Evolutionary conservation across 2,113 vertebrate species (phyloP).

Genomic region (Globicephala melas): DNA sequence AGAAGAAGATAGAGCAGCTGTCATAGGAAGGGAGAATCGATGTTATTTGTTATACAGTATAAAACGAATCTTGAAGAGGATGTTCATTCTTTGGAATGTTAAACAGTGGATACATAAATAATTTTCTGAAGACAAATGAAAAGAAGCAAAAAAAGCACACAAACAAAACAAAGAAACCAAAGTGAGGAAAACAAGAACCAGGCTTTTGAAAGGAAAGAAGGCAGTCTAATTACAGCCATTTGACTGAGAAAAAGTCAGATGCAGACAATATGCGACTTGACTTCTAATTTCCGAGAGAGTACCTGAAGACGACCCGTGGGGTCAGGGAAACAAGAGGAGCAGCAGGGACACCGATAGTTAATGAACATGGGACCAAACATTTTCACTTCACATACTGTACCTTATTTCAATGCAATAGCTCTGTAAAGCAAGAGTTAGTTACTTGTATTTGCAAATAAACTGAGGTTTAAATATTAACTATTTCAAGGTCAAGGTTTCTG

Average conservation of each 20-base stretch:
- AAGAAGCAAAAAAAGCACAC: background rate
- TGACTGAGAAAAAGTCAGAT: background rate
- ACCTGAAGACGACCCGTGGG: background rate
- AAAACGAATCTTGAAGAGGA: background rate
- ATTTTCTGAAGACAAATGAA: slow-evolving; percentile 45
- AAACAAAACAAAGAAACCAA: slow-evolving; percentile 21
- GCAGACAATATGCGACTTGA: background rate
- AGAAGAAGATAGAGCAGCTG: background rate
- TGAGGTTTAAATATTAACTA: background rate
- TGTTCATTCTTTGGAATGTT: background rate
- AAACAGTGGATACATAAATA: background rate
- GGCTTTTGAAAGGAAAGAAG: slow-evolving; percentile 6
- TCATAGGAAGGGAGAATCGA: background rate
- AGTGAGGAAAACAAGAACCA: slow-evolving; percentile 38
- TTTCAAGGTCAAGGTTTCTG: background rate
- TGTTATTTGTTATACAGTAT: background rate
- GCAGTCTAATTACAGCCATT: background rate
- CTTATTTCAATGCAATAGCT: background rate
- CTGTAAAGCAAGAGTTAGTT: background rate
- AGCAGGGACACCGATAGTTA: fast-evolving
- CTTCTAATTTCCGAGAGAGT: background rate
- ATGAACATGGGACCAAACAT: background rate
- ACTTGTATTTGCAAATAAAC: background rate
- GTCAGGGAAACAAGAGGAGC: background rate
- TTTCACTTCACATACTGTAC: background rate